Conservation (phyloP, 2,113 vertebrate genomes). For the Promerops cafer region DNA sequence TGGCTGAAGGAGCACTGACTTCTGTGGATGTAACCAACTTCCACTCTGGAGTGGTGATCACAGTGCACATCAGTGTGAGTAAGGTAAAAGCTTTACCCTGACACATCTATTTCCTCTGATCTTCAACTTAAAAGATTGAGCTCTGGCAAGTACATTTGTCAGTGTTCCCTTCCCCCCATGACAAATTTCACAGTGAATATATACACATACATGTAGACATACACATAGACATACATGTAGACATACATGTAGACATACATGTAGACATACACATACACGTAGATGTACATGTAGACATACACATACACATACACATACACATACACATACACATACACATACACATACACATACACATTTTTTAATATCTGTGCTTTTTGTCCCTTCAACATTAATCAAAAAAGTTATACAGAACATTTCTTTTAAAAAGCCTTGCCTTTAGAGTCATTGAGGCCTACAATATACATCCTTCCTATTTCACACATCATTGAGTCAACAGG, state of each 20-base stretch:
- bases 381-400: background rate
- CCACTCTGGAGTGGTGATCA: background rate
- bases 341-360: background rate
- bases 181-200: background rate
- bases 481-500: background rate
- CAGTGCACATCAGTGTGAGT: background rate
- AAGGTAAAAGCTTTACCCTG: background rate
- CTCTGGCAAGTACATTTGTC: background rate
- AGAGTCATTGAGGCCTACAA: background rate
- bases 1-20: background rate
- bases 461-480: background rate
- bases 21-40: background rate
- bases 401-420: background rate
- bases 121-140: background rate
- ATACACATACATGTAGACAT: too few species aligned
- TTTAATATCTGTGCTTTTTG: background rate
- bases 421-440: background rate
- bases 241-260: too few species aligned
- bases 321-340: too few species aligned
- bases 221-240: background rate
- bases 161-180: background rate
- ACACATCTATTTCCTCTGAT: background rate
- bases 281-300: too few species aligned
- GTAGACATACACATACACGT: accelerated
- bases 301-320: too few species aligned